Evolutionary conservation across 2,888 invertebrate species (phyloP).

Genomic region (Drosophila mettleri): DNA sequence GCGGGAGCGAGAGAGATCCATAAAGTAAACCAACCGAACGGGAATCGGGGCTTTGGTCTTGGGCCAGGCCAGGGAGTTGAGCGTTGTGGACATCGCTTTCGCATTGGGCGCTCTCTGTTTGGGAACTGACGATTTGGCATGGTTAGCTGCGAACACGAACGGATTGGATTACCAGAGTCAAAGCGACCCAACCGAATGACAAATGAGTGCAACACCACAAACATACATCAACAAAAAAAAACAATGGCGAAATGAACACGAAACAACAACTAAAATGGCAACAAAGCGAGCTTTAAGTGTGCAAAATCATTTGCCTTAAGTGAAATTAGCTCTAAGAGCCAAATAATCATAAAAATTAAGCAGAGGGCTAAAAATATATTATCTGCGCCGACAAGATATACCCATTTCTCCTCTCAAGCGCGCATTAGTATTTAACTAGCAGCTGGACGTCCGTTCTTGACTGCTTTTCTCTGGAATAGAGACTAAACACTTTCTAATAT

Average conservation of each 20-base stretch:
- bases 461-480: neutral
- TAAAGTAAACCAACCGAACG: constrained; percentile 22
- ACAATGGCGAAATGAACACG: constrained; percentile 48
- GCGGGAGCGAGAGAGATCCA: neutral
- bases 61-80: neutral
- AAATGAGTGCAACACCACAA: constrained; percentile 62
- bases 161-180: constrained; percentile 67
- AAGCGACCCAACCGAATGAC: constrained; percentile 60
- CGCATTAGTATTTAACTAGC: constrained; percentile 5
- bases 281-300: neutral
- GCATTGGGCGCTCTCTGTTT: neutral
- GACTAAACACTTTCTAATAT: constrained; percentile 48
- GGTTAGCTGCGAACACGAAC: constrained; percentile 33
- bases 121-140: constrained; percentile 20
- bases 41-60: constrained; percentile 10
- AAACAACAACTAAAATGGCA: constrained; percentile 34
- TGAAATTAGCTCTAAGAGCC: neutral
- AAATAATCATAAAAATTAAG: neutral
- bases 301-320: neutral
- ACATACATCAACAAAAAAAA: constrained; percentile 31
- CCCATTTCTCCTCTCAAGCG: neutral
- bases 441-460: constrained; percentile 4
- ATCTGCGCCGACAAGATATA: neutral
- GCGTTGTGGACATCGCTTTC: neutral
- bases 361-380: neutral